A percentile compares a stretch with the other conserved stretches of the same genome.
phyloP scores from a whole-genome alignment of 2,113 vertebrate genomes.

The Thymallus thymallus region DNA sequence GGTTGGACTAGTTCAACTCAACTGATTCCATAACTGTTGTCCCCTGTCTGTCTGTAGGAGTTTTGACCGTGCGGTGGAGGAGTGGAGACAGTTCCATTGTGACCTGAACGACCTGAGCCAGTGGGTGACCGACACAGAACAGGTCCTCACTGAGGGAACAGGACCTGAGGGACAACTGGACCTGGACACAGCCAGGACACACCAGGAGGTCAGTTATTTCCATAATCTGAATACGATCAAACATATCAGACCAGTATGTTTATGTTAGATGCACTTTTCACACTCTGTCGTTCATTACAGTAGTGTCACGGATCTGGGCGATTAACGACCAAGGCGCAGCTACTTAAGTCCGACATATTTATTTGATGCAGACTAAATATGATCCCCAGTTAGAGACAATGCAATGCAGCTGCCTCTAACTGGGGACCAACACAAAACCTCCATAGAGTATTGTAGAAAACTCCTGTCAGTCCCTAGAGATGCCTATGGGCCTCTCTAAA shows the following conservation, averaged over 20 bases:
- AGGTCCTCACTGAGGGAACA: conserved; percentile 68
- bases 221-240: conserved; percentile 2
- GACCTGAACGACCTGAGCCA: conserved; percentile 86
- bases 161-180: conserved; percentile 77
- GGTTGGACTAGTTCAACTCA: too few species aligned
- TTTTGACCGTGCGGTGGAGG: conserved; percentile 83
- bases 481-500: too few species aligned
- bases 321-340: too few species aligned
- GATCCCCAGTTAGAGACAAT: too few species aligned
- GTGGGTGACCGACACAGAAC: conserved; percentile 85
- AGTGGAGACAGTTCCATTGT: conserved; percentile 89
- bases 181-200: conserved; percentile 69
- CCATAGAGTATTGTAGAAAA: too few species aligned
- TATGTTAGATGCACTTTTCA: neutral
- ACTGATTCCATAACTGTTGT: neutral
- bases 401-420: too few species aligned
- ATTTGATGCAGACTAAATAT: too few species aligned
- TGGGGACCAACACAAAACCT: too few species aligned
- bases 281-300: neutral
- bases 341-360: too few species aligned
- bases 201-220: conserved; percentile 81
- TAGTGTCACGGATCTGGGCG: too few species aligned
- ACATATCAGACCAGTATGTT: conserved; percentile 7
- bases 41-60: conserved; percentile 65
- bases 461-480: too few species aligned